phyloP scores from a whole-genome alignment of 2,113 vertebrate species.

The Notarius quadriscutis region DNA sequence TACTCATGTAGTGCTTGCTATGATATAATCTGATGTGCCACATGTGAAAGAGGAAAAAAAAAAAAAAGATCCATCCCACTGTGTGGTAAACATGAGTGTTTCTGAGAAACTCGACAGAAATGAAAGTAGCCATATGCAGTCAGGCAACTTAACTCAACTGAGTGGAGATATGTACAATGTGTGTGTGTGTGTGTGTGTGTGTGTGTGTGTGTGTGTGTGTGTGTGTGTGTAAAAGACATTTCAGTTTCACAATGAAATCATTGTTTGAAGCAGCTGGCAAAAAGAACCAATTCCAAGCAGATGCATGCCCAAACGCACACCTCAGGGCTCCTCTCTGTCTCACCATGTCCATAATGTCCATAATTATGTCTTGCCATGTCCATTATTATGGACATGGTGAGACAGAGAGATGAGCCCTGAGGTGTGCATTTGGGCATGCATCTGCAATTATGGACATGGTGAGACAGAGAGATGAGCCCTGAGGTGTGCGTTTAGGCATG shows the following conservation, averaged over 20 bases:
- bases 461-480: not conserved
- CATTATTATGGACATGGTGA: no score
- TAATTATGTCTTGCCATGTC: not conserved
- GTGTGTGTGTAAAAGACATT: not conserved
- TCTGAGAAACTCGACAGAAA: constrained; percentile 50
- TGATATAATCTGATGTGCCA: constrained; percentile 12
- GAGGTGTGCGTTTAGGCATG: not conserved
- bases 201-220: not conserved
- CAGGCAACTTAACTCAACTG: not conserved
- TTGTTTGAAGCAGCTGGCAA: constrained; percentile 23
- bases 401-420: not conserved
- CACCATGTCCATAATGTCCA: not conserved
- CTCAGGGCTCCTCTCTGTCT: not conserved
- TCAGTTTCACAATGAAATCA: constrained; percentile 56
- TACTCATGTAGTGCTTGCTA: not conserved
- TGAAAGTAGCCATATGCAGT: constrained; percentile 34
- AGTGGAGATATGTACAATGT: not conserved
- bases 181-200: not conserved
- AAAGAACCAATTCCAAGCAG: not conserved
- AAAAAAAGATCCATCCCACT: not conserved
- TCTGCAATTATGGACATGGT: not conserved
- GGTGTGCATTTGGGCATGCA: not conserved
- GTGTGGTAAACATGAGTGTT: constrained; percentile 36
- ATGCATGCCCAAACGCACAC: not conserved
- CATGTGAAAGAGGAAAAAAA: constrained; percentile 3